Base-by-base conservation (phyloP, 37 sponge, comb jelly and placozoan species). In the Agelas oroides region DNA sequence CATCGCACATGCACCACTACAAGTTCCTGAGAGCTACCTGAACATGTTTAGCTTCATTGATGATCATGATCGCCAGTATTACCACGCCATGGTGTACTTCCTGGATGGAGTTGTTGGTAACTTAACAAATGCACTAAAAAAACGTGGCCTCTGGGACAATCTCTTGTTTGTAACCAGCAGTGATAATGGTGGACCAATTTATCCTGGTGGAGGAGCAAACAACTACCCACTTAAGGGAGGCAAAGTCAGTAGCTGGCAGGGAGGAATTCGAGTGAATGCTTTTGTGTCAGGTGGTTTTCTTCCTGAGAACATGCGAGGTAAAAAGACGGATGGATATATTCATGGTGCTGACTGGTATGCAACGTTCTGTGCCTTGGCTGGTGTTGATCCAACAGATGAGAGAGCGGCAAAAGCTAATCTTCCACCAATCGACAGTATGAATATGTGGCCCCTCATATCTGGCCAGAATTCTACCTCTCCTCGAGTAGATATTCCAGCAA, bases 131-230 rank as follows among this genome's bases (percentile, higher is more conserved):
- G 79, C 79, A 25, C 54, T 78, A 12, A 59, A 78, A 37, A 32
- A 67, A 30, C 21, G 25, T 27, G 62, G 62, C 25, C 62, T 61
- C 63, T 90, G 91, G 91, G 70, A 90, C 35, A 80, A 90, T 61
- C 80, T 85, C 2, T 59, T 90, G 46, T 61, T 79, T 27, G 65
- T 90, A 31, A 59, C 76, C 36, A 77, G 56, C 21, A 59, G 76
- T 55, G 91, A 90, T 61, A 90, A 90, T 85, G 91, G 90, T 23
- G 90, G n/a, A 2, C 62, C 32, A 19, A 6, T 78, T 11, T 78
- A 78, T 34, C 71, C 70, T 68, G 82, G 82, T 23, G 82, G 82
- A 41, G 82, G 82, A 39, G 82, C 70, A 2, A 80, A 80, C 82
- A 80, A 80, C 31, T 80, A 80, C 73, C 82, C 82, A 2, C 54